Conservation (phyloP, 2,888 invertebrate genomes). For the Philaethria dido region DNA sequence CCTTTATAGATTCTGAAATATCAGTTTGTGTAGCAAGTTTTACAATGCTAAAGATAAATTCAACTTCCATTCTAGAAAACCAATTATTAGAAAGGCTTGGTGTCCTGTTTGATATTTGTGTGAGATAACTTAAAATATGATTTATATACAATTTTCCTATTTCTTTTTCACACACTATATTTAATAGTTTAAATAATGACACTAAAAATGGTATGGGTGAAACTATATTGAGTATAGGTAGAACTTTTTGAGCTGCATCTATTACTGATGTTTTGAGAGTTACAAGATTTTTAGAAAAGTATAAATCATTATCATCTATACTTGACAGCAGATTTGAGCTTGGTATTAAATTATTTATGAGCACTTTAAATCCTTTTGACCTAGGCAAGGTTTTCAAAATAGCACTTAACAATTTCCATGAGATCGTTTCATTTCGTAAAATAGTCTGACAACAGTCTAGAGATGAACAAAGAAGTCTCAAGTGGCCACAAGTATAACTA, state of each 20-base stretch:
- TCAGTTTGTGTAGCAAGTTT: conserved; percentile 66
- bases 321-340: conserved; percentile 75
- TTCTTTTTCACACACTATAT: conserved; percentile 59
- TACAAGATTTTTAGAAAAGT: conserved; percentile 66
- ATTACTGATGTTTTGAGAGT: conserved; percentile 64
- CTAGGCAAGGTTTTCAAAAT: conserved; percentile 62
- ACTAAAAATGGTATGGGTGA: conserved; percentile 73
- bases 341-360: conserved; percentile 65
- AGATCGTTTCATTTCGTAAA: conserved; percentile 58
- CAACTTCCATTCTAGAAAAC: conserved; percentile 86
- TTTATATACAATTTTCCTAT: conserved; percentile 67
- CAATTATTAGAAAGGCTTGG: conserved; percentile 82
- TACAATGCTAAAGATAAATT: conserved; percentile 79
- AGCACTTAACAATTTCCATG: conserved; percentile 61
- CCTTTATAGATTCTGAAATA: conserved; percentile 72
- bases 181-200: conserved; percentile 68
- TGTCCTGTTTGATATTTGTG: conserved; percentile 58
- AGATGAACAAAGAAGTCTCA: conserved; percentile 65
- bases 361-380: conserved; percentile 72
- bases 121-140: conserved; percentile 70
- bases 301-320: conserved; percentile 62
- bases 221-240: conserved; percentile 63
- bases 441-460: conserved; percentile 70
- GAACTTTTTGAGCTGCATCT: conserved; percentile 63
- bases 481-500: conserved; percentile 74